Evolutionary conservation across 2,888 invertebrate genomes (phyloP), one percentile per base, ranked within the genome.

Genomic region (Dermolepida albohirtum): DNA sequence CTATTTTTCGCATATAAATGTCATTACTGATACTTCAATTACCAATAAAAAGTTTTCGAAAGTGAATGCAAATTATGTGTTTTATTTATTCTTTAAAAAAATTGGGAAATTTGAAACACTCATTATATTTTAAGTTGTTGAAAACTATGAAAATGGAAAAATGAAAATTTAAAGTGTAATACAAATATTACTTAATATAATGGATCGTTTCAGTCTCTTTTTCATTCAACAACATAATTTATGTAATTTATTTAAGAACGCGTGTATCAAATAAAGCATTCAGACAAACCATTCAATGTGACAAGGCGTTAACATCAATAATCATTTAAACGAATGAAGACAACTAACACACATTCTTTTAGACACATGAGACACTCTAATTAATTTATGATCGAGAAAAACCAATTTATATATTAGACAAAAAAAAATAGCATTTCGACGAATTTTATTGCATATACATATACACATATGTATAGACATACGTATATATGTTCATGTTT

Each of bases 261-360:
- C 47, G 47, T 62, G 59, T 62, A 62, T n/a, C 44, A 34, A 62
- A 62, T 62, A 62, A 62, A 14, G 17, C 10, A 62, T 47, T 62
- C 59, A 16, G 34, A 29, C 43, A 62, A 62, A 62, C 12, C 12
- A 59, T 59, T 44, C 44, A 14, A 5, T 44, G 47, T 47, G 59
- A 62, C 59, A 62, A 47, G 47, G 47, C 34, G 47, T 62, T n/a
- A 62, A 62, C 47, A 62, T 47, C 14, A 1, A 47, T 14, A 14
- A 62, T 62, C 47, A 47, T 47, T 62, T 62, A 47, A 43, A 49
- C 34, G n/a, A 16, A 39, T 62, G 59, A 34, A 47, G 47, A 62
- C 17, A 16, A n/a, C 47, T 16, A 6, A 39, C 16, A 34, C 39
- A 10, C 29, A 29, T 47, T 47, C 16, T 39, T 49, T n/a, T 8